Evolutionary conservation across 2,888 invertebrate species (phyloP).

Genomic region (Epicampocera succincta): DNA sequence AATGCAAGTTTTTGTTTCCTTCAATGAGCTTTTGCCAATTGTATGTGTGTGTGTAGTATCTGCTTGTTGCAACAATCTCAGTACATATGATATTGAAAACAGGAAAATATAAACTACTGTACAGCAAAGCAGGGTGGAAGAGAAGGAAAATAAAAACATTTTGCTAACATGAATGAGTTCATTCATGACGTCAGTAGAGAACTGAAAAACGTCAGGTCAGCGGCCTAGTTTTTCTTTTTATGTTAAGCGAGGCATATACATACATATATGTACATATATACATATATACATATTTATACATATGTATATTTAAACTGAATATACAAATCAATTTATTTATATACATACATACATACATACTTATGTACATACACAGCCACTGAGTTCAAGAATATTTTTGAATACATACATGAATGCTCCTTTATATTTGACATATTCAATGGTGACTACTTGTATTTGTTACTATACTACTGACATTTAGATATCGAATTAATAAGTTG

Average conservation of each 20-base stretch:
- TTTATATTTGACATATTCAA: too few species aligned
- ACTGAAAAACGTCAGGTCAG: conserved; percentile 68
- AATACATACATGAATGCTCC: too few species aligned
- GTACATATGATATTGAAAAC: conserved; percentile 2
- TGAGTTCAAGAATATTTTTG: too few species aligned
- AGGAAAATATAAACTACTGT: conserved; percentile 24
- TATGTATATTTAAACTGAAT: too few species aligned
- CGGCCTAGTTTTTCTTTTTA: conserved; percentile 67
- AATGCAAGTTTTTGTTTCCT: not conserved
- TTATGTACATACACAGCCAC: too few species aligned
- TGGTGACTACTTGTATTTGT: too few species aligned
- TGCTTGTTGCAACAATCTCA: conserved; percentile 36
- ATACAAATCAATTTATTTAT: too few species aligned
- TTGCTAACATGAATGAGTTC: conserved; percentile 78
- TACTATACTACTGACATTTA: too few species aligned
- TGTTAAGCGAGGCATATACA: conserved; percentile 6
- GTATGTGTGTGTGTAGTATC: not conserved
- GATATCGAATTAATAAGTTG: too few species aligned
- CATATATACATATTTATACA: not conserved
- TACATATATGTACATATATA: not conserved
- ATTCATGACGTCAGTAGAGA: conserved; percentile 73
- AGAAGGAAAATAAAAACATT: conserved; percentile 30
- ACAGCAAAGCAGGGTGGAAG: not conserved
- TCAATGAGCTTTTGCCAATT: not conserved
- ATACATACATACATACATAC: too few species aligned